Conservation (phyloP, 2,888 invertebrate species). For the Busseola fusca region DNA sequence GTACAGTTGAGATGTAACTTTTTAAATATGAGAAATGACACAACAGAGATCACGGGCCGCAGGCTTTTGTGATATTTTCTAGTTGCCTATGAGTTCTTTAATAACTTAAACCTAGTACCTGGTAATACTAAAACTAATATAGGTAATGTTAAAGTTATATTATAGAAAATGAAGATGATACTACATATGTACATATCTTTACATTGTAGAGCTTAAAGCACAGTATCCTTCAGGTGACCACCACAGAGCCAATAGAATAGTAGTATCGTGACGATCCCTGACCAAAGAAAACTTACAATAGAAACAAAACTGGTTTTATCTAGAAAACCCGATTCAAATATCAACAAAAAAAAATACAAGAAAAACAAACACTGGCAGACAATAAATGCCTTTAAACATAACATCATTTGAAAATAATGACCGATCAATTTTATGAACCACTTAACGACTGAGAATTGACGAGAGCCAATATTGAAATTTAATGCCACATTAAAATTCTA, state of each 20-base stretch:
- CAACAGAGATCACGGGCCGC: background rate
- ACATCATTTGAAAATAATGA: constrained; percentile 74
- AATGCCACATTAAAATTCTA: constrained; percentile 33
- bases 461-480: constrained; percentile 53
- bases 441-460: constrained; percentile 61
- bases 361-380: constrained; percentile 23
- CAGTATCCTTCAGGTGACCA: background rate
- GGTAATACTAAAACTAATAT: too few relatives aligned
- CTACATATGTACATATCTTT: background rate
- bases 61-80: background rate
- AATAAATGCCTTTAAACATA: constrained; percentile 66
- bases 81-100: background rate
- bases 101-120: background rate
- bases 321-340: background rate
- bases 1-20: constrained; percentile 7
- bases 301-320: background rate
- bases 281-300: background rate
- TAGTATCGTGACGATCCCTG: background rate
- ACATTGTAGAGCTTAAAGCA: background rate
- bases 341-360: constrained; percentile 9
- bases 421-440: constrained; percentile 76
- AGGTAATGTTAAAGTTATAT: too few relatives aligned
- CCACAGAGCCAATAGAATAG: background rate
- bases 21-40: background rate
- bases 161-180: too few relatives aligned